Conservation (phyloP, 2,113 vertebrate genomes). For the Alligator mississippiensis region DNA sequence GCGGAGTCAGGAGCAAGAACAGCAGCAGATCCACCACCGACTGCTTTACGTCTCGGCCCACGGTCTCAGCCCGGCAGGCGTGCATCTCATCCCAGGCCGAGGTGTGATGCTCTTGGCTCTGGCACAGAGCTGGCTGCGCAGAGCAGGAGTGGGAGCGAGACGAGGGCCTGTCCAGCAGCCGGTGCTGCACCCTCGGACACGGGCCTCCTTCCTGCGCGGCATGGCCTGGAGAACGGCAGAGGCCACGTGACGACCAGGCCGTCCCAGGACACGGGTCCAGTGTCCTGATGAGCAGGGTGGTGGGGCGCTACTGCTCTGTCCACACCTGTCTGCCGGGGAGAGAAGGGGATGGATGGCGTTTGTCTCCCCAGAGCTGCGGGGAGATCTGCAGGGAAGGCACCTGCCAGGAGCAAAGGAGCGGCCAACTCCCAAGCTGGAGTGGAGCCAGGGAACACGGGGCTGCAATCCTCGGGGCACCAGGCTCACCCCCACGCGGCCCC, state of each 20-base stretch:
- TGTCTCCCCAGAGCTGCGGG: background rate
- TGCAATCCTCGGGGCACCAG: background rate
- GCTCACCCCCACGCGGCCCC: background rate
- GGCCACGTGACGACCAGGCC: background rate
- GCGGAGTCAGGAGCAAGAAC: background rate
- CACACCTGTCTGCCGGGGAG: background rate
- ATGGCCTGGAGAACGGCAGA: background rate
- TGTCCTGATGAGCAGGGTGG: background rate
- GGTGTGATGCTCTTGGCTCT: background rate
- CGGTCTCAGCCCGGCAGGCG: background rate
- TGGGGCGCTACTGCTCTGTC: background rate
- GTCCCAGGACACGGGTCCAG: background rate
- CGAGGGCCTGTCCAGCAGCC: background rate
- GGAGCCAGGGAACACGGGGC: background rate
- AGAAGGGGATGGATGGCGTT: background rate
- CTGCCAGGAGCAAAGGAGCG: background rate
- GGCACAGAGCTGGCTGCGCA: background rate
- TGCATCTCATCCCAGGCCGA: background rate
- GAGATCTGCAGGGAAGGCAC: background rate
- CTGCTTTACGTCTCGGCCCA: background rate
- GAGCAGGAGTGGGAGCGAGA: background rate
- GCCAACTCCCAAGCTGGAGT: background rate
- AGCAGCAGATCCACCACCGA: background rate
- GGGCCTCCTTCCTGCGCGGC: too few relatives aligned
- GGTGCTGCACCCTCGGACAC: too few relatives aligned